Percentiles rank a stretch among this genome's conserved stretches.
Conservation (phyloP, 1,140 invertebrate species). For the Micrasema minimum region DNA sequence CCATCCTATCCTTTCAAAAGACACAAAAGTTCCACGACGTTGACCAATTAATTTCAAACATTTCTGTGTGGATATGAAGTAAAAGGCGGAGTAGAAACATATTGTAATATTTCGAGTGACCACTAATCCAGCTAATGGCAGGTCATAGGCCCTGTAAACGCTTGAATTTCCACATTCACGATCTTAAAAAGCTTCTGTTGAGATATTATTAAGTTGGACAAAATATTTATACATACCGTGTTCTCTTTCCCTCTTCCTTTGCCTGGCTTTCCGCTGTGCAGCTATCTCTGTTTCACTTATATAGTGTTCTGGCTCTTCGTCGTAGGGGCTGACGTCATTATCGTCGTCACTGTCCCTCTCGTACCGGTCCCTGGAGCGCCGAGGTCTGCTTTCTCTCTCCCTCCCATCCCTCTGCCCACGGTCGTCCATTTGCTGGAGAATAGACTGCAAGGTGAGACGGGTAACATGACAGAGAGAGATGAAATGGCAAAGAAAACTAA, state of each 20-base stretch:
- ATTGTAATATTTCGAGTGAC: too few species aligned
- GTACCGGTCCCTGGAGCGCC: slow-evolving; percentile 30
- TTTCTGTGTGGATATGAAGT: too few species aligned
- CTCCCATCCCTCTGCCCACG: slow-evolving; percentile 23
- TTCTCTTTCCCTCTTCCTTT: slow-evolving; percentile 40
- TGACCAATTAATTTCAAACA: too few species aligned
- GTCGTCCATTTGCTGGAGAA: slow-evolving; percentile 32
- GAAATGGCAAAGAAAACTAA: background rate
- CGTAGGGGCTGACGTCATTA: slow-evolving; percentile 42
- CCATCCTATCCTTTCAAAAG: too few species aligned
- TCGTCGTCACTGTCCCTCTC: slow-evolving; percentile 55
- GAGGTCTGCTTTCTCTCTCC: slow-evolving; percentile 6
- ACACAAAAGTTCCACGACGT: too few species aligned
- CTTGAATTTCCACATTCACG: too few species aligned
- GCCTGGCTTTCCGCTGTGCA: slow-evolving; percentile 44
- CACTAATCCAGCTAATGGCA: too few species aligned
- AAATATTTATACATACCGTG: slow-evolving; percentile 38
- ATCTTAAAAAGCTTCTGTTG: too few species aligned
- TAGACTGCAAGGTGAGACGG: slow-evolving; percentile 13
- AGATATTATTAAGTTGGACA: too few species aligned
- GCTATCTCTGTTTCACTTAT: slow-evolving; percentile 52
- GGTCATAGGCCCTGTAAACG: too few species aligned
- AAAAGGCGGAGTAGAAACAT: too few species aligned
- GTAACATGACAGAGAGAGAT: background rate
- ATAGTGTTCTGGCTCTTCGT: slow-evolving; percentile 60